phyloP scores from a whole-genome alignment of 2,113 vertebrate species.

The Microtus ochrogaster region DNA sequence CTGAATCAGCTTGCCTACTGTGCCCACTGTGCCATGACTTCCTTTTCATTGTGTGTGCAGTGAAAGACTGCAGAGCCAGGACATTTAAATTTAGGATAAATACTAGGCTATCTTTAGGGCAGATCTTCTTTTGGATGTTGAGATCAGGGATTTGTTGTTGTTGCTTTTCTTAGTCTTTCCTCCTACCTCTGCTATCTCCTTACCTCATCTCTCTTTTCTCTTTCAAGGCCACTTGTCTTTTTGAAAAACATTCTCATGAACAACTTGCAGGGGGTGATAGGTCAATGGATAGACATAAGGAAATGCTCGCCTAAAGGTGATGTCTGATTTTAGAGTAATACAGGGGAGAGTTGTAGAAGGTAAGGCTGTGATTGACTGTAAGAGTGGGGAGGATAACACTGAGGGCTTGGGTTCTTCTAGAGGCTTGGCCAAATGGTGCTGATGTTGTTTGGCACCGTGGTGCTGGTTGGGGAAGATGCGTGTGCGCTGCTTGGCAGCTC shows the following conservation, averaged over 20 bases:
- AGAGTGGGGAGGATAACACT: not conserved
- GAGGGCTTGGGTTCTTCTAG: not conserved
- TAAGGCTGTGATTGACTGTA: not conserved
- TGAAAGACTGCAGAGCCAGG: constrained; percentile 53
- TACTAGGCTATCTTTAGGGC: constrained; percentile 54
- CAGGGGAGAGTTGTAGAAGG: not conserved
- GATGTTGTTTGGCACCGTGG: not conserved
- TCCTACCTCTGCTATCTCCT: not conserved
- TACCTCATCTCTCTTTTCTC: constrained; percentile 16
- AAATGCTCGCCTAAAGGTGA: not conserved
- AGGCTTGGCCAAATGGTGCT: not conserved
- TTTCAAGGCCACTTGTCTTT: not conserved
- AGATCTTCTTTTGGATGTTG: constrained; percentile 54
- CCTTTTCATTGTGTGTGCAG: constrained; percentile 42
- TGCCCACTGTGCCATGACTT: constrained; percentile 54
- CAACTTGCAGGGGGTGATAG: not conserved
- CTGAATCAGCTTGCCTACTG: constrained; percentile 32
- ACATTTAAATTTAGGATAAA: constrained; percentile 71
- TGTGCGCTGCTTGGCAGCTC: not conserved
- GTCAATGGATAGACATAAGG: not conserved
- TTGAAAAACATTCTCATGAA: not conserved
- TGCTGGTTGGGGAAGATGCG: not conserved
- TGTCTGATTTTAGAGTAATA: not conserved
- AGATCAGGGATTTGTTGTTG: constrained; percentile 49
- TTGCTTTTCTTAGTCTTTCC: constrained; percentile 13